Evolutionary conservation across 2,113 vertebrate genomes (phyloP).

Genomic region (Stegastes partitus): DNA sequence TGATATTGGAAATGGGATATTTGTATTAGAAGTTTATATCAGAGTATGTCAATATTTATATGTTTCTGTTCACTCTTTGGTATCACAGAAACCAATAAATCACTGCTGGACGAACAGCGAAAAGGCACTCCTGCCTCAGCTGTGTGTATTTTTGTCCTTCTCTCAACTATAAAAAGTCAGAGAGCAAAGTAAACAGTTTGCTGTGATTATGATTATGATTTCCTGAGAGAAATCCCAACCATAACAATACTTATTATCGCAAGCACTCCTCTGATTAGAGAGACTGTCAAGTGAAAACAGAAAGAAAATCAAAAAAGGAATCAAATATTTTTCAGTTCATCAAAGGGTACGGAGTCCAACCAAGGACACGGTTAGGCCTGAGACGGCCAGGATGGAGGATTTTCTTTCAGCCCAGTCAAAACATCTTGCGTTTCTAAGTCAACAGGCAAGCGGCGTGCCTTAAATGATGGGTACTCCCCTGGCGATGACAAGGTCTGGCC

Average conservation of each 20-base stretch:
- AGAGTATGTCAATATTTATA: conserved; percentile 30
- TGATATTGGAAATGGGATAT: conserved; percentile 18
- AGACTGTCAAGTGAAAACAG: conserved; percentile 62
- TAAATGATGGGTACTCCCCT: conserved; percentile 57
- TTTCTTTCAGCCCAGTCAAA: conserved; percentile 60
- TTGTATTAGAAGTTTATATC: conserved; percentile 39
- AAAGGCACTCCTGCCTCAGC: conserved; percentile 37
- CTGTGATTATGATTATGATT: conserved; percentile 65
- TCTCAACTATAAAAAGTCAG: conserved; percentile 52
- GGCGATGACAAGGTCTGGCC: conserved; percentile 72
- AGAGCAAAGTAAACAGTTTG: conserved; percentile 71
- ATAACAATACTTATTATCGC: conserved; percentile 67
- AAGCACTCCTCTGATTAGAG: conserved; percentile 66
- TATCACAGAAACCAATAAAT: conserved; percentile 58
- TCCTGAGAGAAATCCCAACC: conserved; percentile 68
- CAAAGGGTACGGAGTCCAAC: conserved; percentile 61
- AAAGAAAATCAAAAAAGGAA: conserved; percentile 41
- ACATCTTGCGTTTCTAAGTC: conserved; percentile 63
- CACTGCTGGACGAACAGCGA: conserved; percentile 36
- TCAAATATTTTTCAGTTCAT: conserved; percentile 52
- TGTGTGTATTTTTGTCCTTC: conserved; percentile 64
- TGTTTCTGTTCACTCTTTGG: conserved; percentile 24
- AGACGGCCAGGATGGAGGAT: conserved; percentile 40
- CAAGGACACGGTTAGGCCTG: conserved; percentile 51
- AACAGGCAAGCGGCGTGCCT: conserved; percentile 60